Conservation (phyloP, 2,113 vertebrate genomes). For the Rhineura floridana region DNA sequence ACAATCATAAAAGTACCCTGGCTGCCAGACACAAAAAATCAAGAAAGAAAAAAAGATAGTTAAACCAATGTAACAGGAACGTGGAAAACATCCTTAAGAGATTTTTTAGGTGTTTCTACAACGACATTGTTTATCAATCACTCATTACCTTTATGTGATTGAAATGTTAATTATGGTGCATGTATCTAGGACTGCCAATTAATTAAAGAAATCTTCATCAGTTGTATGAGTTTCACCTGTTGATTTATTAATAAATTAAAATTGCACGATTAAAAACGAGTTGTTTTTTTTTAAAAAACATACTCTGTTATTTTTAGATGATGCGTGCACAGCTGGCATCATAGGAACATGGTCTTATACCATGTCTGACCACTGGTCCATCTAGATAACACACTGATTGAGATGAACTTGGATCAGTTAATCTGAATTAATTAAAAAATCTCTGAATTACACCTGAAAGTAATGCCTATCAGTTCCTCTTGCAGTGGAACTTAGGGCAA, state of each 20-base stretch:
- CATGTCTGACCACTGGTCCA: no score
- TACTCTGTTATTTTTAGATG: background rate
- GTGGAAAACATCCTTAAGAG: background rate
- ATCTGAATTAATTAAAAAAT: no score
- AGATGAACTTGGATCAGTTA: no score
- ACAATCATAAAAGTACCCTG: no score
- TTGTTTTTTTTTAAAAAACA: background rate
- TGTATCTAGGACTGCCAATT: background rate
- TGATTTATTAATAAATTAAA: background rate
- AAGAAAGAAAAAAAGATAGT: background rate
- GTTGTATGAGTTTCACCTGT: background rate
- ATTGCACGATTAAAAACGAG: background rate
- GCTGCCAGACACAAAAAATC: no score
- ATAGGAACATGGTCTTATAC: background rate
- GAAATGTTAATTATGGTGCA: background rate
- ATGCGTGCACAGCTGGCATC: background rate
- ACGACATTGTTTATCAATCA: background rate
- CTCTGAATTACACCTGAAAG: no score
- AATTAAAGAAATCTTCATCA: background rate
- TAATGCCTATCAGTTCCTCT: no score
- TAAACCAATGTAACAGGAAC: background rate
- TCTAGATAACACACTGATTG: no score
- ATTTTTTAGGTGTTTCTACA: background rate
- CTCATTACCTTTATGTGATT: background rate
- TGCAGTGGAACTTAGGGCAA: no score